Percentiles rank a stretch among this genome's conserved stretches.
These are phyloP conservation scores for Aphaenogaster ashmeadi DNA, from an alignment of 1,140 invertebrate genomes.

Conservation along the genomic window DNA sequence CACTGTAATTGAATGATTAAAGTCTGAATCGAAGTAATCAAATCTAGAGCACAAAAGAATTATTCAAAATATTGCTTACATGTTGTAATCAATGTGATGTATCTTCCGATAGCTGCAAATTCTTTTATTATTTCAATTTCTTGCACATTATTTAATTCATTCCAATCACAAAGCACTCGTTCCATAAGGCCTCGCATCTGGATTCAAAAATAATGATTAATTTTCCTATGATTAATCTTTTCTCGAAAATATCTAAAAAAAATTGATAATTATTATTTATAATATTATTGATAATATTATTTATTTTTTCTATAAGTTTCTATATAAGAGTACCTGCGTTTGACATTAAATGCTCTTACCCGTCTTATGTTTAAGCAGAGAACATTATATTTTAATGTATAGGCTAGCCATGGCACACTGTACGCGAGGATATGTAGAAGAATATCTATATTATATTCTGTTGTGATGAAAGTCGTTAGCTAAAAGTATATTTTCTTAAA, in stretches of 20 bases:
- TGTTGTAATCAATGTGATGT: not conserved
- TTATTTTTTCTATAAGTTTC: not conserved
- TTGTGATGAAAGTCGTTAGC: conserved; percentile 35
- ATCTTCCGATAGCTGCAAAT: conserved; percentile 22
- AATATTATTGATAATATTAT: not conserved
- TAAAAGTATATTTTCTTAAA: conserved; percentile 27
- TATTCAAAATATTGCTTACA: conserved; percentile 20
- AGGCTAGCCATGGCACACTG: not conserved
- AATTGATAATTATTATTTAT: not conserved
- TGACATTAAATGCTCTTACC: not conserved
- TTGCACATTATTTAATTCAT: conserved; percentile 6
- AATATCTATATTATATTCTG: not conserved
- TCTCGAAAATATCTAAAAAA: not conserved
- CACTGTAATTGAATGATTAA: conserved; percentile 5
- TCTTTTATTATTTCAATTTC: conserved; percentile 53
- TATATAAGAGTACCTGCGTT: not conserved
- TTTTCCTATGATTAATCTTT: not conserved
- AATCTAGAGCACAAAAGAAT: not conserved
- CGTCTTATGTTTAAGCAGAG: not conserved
- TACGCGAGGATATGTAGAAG: conserved; percentile 24
- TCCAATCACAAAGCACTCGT: conserved; percentile 27
- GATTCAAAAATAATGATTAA: not conserved
- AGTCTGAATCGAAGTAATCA: not conserved
- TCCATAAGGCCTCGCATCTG: conserved; percentile 16
- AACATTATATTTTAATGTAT: conserved; percentile 27